These are phyloP conservation scores for Tetranychus piercei DNA, from an alignment of 2,888 invertebrate species.

Conservation along the genomic window DNA sequence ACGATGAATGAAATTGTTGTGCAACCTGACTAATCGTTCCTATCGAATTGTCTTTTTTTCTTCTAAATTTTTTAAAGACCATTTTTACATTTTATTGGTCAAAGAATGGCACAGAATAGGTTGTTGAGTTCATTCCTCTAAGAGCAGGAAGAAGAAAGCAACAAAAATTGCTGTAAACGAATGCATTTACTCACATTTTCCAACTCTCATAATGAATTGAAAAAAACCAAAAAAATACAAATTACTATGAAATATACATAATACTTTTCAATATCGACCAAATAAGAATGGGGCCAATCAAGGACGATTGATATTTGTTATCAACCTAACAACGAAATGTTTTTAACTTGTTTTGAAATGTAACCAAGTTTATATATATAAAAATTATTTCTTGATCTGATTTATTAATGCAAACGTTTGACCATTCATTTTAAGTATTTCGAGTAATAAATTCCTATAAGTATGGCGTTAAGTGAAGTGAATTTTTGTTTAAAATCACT, in stretches of 20 bases:
- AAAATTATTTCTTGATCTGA: neutral
- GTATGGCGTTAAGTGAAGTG: too few relatives aligned
- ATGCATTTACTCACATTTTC: neutral
- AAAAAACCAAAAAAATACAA: neutral
- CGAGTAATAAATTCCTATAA: too few relatives aligned
- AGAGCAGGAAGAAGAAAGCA: neutral
- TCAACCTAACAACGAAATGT: neutral
- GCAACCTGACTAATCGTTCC: neutral
- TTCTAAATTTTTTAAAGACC: neutral
- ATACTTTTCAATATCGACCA: neutral
- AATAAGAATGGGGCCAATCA: neutral
- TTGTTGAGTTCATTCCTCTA: neutral
- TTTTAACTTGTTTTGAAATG: constrained; percentile 1
- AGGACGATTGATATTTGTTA: constrained; percentile 1
- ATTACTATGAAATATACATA: neutral
- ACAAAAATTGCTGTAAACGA: neutral
- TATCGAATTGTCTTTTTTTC: neutral
- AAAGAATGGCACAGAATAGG: neutral
- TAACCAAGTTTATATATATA: neutral
- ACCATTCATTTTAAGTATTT: too few relatives aligned
- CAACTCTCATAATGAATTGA: neutral
- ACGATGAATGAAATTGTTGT: neutral
- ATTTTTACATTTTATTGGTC: neutral
- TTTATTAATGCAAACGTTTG: neutral
- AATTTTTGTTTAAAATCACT: too few relatives aligned